Conservation (phyloP, 1,140 invertebrate genomes). For the Anadara kagoshimensis region DNA sequence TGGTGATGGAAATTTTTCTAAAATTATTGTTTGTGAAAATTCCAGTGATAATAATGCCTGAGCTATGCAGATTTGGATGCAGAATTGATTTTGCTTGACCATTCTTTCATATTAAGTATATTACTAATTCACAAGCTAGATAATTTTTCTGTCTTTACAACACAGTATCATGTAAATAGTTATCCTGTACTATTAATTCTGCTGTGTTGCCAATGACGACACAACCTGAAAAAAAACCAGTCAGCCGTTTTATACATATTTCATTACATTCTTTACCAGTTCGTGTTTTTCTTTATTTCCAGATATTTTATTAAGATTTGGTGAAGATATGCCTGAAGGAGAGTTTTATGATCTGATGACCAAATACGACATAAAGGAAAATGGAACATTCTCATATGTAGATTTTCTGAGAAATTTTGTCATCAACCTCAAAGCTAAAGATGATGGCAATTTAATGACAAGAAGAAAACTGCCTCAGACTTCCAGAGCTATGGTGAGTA, state of each 20-base stretch:
- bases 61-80: too few relatives aligned
- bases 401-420: slow-evolving; percentile 71
- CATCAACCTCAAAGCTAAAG: slow-evolving; percentile 56
- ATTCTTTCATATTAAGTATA: too few relatives aligned
- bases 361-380: slow-evolving; percentile 70
- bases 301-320: slow-evolving; percentile 60
- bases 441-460: slow-evolving; percentile 38
- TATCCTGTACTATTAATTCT: too few relatives aligned
- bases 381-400: slow-evolving; percentile 65
- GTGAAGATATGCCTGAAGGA: slow-evolving; percentile 53
- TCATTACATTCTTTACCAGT: slow-evolving; percentile 1
- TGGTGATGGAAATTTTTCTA: too few relatives aligned
- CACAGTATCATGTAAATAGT: too few relatives aligned
- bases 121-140: too few relatives aligned
- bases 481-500: slow-evolving; percentile 49
- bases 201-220: neutral
- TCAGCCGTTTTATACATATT: neutral
- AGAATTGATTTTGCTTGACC: too few relatives aligned
- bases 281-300: slow-evolving; percentile 35
- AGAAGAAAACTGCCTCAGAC: slow-evolving; percentile 49
- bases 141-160: too few relatives aligned
- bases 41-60: too few relatives aligned
- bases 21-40: too few relatives aligned
- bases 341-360: slow-evolving; percentile 64
- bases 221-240: neutral